phyloP scores from a whole-genome alignment of 2,888 invertebrate genomes.

The Cephus pygmeus region DNA sequence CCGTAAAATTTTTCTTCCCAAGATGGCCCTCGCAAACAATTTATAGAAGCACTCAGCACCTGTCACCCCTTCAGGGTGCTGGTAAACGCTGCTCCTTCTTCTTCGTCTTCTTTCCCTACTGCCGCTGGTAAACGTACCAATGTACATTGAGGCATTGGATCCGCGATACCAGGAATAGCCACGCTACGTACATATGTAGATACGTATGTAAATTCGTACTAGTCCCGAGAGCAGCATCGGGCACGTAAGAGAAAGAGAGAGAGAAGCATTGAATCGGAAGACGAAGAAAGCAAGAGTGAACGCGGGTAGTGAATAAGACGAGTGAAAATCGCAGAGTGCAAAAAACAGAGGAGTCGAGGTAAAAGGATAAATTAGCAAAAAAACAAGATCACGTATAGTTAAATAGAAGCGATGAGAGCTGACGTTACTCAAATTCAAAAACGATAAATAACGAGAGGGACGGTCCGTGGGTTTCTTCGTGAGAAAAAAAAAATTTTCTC shows the following conservation, averaged over 20 bases:
- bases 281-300: neutral
- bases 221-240: neutral
- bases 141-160: constrained; percentile 15
- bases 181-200: constrained; percentile 5
- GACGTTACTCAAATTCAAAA: constrained; percentile 16
- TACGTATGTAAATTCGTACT: neutral
- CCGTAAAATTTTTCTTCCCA: constrained; percentile 21
- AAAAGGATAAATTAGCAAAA: constrained; percentile 3
- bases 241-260: neutral
- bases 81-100: constrained; percentile 15
- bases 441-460: neutral
- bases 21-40: constrained; percentile 36
- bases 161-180: constrained; percentile 13
- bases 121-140: neutral
- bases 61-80: constrained; percentile 42
- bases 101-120: constrained; percentile 15
- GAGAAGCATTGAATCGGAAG: neutral
- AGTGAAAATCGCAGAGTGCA: neutral
- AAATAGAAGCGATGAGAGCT: constrained; percentile 18
- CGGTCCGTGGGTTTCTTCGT: neutral
- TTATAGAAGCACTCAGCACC: constrained; percentile 59
- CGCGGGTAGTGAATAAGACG: neutral
- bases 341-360: neutral
- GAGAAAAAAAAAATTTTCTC: neutral
- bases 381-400: constrained; percentile 18